Conservation (phyloP, 2,888 invertebrate genomes). For the Eremobia ochroleuca region DNA sequence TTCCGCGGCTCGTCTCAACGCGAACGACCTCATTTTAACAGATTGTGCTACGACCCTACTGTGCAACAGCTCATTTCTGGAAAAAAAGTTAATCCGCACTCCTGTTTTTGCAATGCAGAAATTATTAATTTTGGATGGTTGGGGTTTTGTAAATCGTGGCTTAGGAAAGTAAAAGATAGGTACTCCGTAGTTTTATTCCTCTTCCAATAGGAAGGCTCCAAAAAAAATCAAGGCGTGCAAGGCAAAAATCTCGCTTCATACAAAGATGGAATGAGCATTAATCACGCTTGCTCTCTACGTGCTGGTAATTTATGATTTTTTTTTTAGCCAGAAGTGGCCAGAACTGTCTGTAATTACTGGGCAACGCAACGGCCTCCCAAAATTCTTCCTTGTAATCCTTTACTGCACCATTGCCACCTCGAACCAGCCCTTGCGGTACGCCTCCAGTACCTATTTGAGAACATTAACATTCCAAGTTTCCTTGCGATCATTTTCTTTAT, state of each 20-base stretch:
- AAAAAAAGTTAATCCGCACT: conserved; percentile 43
- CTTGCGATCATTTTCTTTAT: background rate
- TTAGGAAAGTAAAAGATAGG: background rate
- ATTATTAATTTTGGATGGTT: conserved; percentile 22
- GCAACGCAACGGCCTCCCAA: too few species aligned
- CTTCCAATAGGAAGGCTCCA: background rate
- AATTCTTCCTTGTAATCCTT: background rate
- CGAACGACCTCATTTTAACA: conserved; percentile 71
- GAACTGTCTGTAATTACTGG: background rate
- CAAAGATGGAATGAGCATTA: background rate
- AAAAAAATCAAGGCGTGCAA: background rate
- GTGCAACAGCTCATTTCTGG: conserved; percentile 35
- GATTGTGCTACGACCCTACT: conserved; percentile 50
- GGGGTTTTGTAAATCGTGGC: background rate
- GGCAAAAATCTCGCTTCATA: background rate
- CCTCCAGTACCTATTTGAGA: background rate
- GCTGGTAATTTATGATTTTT: background rate
- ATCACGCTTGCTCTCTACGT: background rate
- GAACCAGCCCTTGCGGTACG: background rate
- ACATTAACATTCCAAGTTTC: background rate
- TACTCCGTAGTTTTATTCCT: background rate
- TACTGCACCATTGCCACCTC: background rate
- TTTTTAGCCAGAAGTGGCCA: too few species aligned
- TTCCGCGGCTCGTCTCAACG: conserved; percentile 57
- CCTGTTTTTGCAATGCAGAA: conserved; percentile 34